Percentiles rank a stretch among this genome's conserved stretches.
phyloP scores from a whole-genome alignment of 2,113 vertebrate species.

The Myiagra hebetior region DNA sequence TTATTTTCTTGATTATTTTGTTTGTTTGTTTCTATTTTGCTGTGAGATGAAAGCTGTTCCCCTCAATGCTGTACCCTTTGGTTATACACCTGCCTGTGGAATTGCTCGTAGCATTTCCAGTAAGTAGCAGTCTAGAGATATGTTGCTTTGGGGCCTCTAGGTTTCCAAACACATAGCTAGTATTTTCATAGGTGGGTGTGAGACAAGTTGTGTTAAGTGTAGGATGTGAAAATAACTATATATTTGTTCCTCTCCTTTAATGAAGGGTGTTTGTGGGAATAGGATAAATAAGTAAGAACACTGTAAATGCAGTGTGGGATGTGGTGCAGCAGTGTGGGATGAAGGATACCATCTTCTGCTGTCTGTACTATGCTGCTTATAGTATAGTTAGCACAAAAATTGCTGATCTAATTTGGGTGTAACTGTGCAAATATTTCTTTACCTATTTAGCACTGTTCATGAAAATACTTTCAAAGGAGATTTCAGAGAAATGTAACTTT shows the following conservation, averaged over 20 bases:
- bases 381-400: neutral
- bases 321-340: neutral
- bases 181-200: neutral
- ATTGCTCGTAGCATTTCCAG: neutral
- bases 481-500: neutral
- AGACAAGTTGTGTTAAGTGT: neutral
- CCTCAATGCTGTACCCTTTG: neutral
- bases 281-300: neutral
- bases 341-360: neutral
- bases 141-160: neutral
- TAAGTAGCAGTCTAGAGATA: neutral
- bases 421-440: neutral
- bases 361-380: neutral
- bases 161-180: neutral
- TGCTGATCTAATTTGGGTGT: neutral
- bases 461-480: neutral
- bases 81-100: neutral
- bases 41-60: neutral
- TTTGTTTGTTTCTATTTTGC: neutral
- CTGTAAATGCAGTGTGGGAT: neutral
- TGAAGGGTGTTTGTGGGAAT: neutral
- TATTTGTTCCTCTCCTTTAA: neutral
- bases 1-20: neutral
- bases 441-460: neutral
- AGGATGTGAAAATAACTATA: constrained; percentile 7